These are phyloP conservation scores for Scotopteryx bipunctaria DNA, from an alignment of 2,888 invertebrate species.

Conservation along the genomic window DNA sequence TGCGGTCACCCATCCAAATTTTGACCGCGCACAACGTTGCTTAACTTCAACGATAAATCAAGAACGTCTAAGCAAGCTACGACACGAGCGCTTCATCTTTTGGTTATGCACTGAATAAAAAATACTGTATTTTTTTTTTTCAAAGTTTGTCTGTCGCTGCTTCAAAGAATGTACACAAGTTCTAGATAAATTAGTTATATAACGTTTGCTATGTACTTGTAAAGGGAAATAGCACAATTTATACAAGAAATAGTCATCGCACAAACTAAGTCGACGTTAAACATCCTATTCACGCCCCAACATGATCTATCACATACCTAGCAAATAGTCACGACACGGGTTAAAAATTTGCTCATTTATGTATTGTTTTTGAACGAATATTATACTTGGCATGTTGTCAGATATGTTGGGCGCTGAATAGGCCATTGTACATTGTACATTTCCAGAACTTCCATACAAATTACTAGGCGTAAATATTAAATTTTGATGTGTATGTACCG, in stretches of 20 bases:
- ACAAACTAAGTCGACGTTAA: constrained; percentile 17
- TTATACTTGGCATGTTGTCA: constrained; percentile 6
- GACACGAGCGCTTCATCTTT: too few species aligned
- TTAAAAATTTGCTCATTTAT: constrained; percentile 28
- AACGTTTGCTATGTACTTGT: constrained; percentile 10
- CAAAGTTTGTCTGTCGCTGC: background rate
- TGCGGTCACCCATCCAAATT: too few species aligned
- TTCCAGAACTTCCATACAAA: constrained; percentile 46
- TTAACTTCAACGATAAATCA: too few species aligned
- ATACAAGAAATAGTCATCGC: constrained; percentile 29
- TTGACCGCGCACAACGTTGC: too few species aligned
- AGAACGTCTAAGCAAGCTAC: too few species aligned
- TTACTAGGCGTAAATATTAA: constrained; percentile 44
- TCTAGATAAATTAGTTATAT: constrained; percentile 11
- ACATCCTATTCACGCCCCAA: constrained; percentile 20
- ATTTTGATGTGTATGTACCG: constrained; percentile 51
- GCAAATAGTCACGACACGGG: constrained; percentile 21
- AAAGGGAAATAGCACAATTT: constrained; percentile 5
- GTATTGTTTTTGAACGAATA: constrained; percentile 24
- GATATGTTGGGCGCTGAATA: constrained; percentile 17
- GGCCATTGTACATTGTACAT: constrained; percentile 36
- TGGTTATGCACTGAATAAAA: too few species aligned
- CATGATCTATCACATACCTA: constrained; percentile 5
- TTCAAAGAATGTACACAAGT: background rate
- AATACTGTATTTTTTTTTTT: too few species aligned